Evolutionary conservation across 2,113 vertebrate genomes (phyloP), one percentile per base, ranked within the genome.

Genomic region (Amblyornis subalaris): DNA sequence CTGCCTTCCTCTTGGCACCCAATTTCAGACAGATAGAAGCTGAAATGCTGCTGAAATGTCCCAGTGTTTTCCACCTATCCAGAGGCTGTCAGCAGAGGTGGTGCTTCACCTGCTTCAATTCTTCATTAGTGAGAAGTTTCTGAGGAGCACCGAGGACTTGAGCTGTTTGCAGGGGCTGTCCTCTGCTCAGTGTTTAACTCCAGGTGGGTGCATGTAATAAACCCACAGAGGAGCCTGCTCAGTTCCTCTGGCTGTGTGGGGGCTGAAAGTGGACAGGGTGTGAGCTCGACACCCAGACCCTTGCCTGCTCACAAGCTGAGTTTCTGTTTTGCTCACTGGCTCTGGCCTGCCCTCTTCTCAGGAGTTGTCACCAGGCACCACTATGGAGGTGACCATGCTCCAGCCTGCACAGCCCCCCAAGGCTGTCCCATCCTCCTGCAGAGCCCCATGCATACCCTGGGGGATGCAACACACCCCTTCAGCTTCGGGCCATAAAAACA

Each of bases 21-120:
- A 31, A 1, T 73, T 83, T 92, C 67, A 76, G 71, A 50, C 29
- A 78, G 40, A 67, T 12, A 71, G 33, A 77, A 50, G 24, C 11
- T 60, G 26, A 91, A 94, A 62, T 17, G 19, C 22, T 84, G 51
- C 24, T 62, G 55, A 84, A 78, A 36, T 76, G 88, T 93, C 53
- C 19, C 42, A 31, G n/a, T 29, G 22, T 55, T 91, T 90, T 69
- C 26, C 42, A 76, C 7, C 42, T 57, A 26, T 18, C 15, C 45
- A 78, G 74, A 54, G 18, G 10, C 16, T 93, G 5, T 17, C n/a
- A 47, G 35, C 0, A 6, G 50, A 79, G 10, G 8, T 40, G 14
- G 6, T 60, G 7, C 19, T 85, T 71, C 25, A 86, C 16, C 17
- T 61, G 15, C 42, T 81, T 54, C 31, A 78, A 12, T 44, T 85